phyloP scores from a whole-genome alignment of 1,140 invertebrate species.

The Eurosta solidaginis region DNA sequence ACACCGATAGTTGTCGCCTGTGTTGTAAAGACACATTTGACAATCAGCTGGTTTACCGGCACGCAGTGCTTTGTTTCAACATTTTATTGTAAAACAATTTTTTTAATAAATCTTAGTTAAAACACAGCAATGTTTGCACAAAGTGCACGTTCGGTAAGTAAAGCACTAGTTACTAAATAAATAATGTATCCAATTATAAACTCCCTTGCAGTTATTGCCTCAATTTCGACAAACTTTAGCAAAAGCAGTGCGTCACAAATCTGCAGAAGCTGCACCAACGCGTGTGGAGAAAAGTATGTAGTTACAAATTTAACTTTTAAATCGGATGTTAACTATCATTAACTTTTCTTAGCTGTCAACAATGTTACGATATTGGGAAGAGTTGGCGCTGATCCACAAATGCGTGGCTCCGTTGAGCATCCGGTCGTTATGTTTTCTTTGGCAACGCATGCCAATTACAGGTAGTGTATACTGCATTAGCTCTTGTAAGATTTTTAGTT shows the following conservation, averaged over 20 bases:
- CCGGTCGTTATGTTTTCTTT: slow-evolving; percentile 89
- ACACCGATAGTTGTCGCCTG: background rate
- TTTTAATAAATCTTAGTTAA: background rate
- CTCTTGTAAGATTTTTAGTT: no score
- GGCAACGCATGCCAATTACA: slow-evolving; percentile 86
- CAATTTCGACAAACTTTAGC: background rate
- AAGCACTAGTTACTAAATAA: background rate
- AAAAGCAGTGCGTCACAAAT: background rate
- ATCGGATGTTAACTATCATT: background rate
- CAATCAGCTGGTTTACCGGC: slow-evolving; percentile 3
- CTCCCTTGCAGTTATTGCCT: background rate
- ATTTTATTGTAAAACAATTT: background rate
- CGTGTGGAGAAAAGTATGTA: slow-evolving; percentile 32
- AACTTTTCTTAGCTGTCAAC: slow-evolving; percentile 76
- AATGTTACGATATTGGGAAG: slow-evolving; percentile 84
- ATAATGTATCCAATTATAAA: background rate
- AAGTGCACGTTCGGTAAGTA: background rate
- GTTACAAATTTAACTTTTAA: background rate
- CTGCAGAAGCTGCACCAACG: background rate
- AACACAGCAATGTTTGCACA: background rate
- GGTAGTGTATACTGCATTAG: slow-evolving; percentile 54
- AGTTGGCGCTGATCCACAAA: slow-evolving; percentile 83
- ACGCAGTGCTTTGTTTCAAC: background rate
- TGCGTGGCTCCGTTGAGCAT: slow-evolving; percentile 78
- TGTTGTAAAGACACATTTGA: background rate